A percentile compares a stretch with the other conserved stretches of the same genome.
phyloP scores from a whole-genome alignment of 1,140 invertebrate species.

The Tribolium madens region DNA sequence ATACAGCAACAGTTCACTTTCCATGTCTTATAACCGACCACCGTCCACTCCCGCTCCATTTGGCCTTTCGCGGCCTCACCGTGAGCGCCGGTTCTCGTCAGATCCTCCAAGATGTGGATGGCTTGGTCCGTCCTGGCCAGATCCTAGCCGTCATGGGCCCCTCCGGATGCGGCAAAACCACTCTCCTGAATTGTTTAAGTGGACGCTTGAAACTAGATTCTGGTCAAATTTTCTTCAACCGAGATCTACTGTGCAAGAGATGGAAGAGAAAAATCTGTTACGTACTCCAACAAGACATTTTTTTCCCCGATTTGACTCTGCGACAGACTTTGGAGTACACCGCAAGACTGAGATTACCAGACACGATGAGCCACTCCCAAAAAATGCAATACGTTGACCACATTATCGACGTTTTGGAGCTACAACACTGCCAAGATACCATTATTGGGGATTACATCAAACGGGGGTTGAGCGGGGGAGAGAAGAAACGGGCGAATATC shows the following conservation, averaged over 20 bases:
- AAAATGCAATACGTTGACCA: conserved; percentile 85
- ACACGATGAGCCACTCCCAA: conserved; percentile 78
- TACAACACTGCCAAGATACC: conserved; percentile 83
- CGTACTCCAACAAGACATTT: conserved; percentile 87
- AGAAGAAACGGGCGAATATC: conserved; percentile 89
- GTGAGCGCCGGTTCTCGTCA: conserved; percentile 68
- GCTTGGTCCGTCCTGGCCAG: conserved; percentile 81
- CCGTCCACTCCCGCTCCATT: conserved; percentile 73
- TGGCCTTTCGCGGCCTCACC: conserved; percentile 77
- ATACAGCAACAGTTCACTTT: conserved; percentile 65
- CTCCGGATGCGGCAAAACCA: conserved; percentile 86
- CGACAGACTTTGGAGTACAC: conserved; percentile 84
- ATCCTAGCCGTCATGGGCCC: conserved; percentile 88
- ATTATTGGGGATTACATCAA: conserved; percentile 85
- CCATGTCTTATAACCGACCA: conserved; percentile 65
- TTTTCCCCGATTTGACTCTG: conserved; percentile 85
- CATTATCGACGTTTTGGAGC: conserved; percentile 83
- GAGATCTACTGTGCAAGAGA: conserved; percentile 80
- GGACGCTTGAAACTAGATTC: conserved; percentile 76
- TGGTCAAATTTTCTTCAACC: conserved; percentile 81
- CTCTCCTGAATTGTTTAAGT: conserved; percentile 81
- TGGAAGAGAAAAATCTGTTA: conserved; percentile 85
- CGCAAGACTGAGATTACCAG: conserved; percentile 80
- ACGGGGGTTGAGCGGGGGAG: conserved; percentile 85
- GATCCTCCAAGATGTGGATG: conserved; percentile 81